These are phyloP conservation scores for Hirudinaria manillensis DNA, from an alignment of 2,888 invertebrate species.

Conservation along the genomic window DNA sequence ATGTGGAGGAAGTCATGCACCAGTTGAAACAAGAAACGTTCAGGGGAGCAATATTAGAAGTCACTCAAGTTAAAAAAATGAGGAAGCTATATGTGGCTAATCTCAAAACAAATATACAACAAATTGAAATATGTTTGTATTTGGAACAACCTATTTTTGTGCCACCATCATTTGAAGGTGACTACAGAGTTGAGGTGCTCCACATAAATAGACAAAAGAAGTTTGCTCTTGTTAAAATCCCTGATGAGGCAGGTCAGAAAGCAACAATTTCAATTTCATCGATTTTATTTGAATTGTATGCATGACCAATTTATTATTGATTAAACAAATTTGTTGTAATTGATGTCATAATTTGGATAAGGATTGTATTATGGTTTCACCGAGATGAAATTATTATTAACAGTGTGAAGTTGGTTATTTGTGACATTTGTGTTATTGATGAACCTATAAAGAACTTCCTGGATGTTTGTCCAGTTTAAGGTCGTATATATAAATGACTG, in stretches of 20 bases:
- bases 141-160: constrained; percentile 2
- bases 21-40: neutral
- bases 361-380: too few relatives aligned
- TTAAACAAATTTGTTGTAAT: too few relatives aligned
- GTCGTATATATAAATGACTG: too few relatives aligned
- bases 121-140: constrained; percentile 3
- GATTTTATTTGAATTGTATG: too few relatives aligned
- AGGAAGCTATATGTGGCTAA: neutral
- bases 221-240: neutral
- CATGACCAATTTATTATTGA: too few relatives aligned
- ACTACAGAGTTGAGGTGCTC: neutral
- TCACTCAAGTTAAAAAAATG: neutral
- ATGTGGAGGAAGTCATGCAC: neutral
- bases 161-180: neutral
- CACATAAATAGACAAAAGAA: neutral
- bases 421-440: too few relatives aligned
- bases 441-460: too few relatives aligned
- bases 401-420: too few relatives aligned
- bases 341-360: too few relatives aligned
- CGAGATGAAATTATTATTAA: too few relatives aligned
- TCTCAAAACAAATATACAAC: neutral
- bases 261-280: too few relatives aligned
- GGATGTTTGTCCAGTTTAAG: too few relatives aligned
- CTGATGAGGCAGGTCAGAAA: constrained; percentile 1
- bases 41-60: neutral